These are phyloP conservation scores for Aldrovandia affinis DNA, from an alignment of 2,797 vertebrate genomes.

Conservation along the genomic window DNA sequence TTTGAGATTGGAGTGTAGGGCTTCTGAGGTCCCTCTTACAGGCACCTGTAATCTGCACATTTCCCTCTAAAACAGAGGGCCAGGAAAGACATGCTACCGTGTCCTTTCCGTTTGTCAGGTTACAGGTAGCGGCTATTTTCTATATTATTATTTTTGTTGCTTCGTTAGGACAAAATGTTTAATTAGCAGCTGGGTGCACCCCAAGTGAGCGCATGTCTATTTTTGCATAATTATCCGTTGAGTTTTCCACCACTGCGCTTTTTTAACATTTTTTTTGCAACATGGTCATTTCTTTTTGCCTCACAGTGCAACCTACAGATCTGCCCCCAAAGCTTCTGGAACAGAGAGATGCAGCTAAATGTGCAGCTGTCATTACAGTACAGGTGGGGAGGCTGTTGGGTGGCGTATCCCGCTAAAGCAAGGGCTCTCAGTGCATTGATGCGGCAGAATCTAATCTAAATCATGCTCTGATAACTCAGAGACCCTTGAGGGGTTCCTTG, in stretches of 20 bases:
- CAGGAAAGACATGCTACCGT: not conserved
- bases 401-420: not conserved
- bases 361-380: not conserved
- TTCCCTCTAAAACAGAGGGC: not conserved
- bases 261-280: no score
- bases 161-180: not conserved
- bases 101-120: not conserved
- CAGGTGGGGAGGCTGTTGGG: not conserved
- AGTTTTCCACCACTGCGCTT: not conserved
- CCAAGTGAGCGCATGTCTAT: no score
- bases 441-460: no score
- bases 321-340: not conserved
- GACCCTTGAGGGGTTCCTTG: no score
- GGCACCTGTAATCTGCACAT: no score
- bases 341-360: no score
- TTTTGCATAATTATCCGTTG: no score
- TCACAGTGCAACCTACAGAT: no score
- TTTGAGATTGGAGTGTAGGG: not conserved
- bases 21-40: not conserved
- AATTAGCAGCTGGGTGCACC: constrained; percentile 7
- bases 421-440: not conserved
- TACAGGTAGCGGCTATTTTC: not conserved
- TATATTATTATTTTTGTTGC: not conserved
- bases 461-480: no score
- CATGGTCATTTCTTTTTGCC: no score